A percentile compares a stretch with the other conserved stretches of the same genome.
phyloP scores from a whole-genome alignment of 2,113 vertebrate species.

The Harpagus bidentatus region DNA sequence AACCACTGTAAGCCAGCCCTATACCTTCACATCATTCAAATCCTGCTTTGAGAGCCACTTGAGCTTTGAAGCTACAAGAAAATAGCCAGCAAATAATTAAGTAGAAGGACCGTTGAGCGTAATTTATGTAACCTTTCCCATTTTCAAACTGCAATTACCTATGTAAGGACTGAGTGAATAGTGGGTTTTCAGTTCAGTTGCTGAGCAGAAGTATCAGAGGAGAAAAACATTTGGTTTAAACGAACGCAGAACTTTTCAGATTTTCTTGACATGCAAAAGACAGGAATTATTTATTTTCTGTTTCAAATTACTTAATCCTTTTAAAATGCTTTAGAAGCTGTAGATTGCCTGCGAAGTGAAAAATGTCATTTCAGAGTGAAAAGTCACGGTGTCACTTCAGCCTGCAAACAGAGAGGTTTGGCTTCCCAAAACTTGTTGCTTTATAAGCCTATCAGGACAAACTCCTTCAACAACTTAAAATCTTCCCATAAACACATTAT shows the following conservation, averaged over 20 bases:
- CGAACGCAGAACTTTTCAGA: slow-evolving; percentile 29
- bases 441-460: background rate
- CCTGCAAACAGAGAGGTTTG: background rate
- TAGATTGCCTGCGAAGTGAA: slow-evolving; percentile 25
- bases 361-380: background rate
- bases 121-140: slow-evolving; percentile 54
- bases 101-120: background rate
- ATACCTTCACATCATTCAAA: slow-evolving; percentile 7
- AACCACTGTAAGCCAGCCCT: slow-evolving; percentile 33
- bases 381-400: background rate
- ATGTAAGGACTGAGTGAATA: slow-evolving; percentile 21
- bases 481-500: background rate
- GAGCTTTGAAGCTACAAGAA: slow-evolving; percentile 41
- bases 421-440: background rate
- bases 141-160: slow-evolving; percentile 49
- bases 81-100: slow-evolving; percentile 44
- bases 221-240: slow-evolving; percentile 37
- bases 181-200: slow-evolving; percentile 19
- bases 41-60: background rate
- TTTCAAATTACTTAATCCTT: slow-evolving; percentile 51
- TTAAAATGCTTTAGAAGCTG: slow-evolving; percentile 40
- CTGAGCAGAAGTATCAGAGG: slow-evolving; percentile 10
- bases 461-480: background rate
- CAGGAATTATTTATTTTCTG: slow-evolving; percentile 43
- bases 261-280: slow-evolving; percentile 30